Percentiles rank a stretch among this genome's conserved stretches.
Conservation (phyloP, 2,113 vertebrate species). For the Galbula dea region DNA sequence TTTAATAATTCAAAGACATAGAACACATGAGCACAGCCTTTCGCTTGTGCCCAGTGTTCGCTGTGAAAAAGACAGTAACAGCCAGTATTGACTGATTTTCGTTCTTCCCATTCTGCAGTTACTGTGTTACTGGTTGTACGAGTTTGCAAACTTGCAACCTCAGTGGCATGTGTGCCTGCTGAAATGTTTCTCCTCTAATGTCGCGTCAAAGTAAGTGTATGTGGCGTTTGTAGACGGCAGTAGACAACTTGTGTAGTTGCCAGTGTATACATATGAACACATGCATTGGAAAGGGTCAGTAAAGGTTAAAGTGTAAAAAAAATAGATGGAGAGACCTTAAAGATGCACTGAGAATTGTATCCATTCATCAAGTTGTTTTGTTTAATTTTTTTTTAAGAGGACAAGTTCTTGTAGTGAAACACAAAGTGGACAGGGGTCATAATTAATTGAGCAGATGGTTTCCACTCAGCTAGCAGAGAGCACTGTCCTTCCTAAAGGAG, state of each 20-base stretch:
- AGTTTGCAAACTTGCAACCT: background rate
- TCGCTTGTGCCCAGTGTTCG: fast-evolving
- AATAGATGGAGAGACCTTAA: background rate
- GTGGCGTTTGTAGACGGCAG: background rate
- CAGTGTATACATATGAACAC: background rate
- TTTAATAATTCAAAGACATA: background rate
- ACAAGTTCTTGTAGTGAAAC: background rate
- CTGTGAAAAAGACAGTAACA: background rate
- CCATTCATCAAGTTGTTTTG: background rate
- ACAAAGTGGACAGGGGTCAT: background rate
- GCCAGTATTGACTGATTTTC: background rate
- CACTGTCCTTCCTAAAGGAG: background rate
- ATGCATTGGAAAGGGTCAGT: background rate
- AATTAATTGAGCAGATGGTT: background rate
- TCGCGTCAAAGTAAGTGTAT: fast-evolving
- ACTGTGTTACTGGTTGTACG: background rate
- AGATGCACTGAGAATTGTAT: background rate
- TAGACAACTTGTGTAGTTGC: background rate
- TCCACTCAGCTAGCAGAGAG: background rate
- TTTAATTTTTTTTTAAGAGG: background rate
- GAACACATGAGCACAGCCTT: background rate
- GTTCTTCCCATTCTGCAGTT: background rate
- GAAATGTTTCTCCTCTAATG: background rate
- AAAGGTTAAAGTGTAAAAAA: background rate
- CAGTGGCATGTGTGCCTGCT: background rate